Evolutionary conservation across 2,888 invertebrate genomes (phyloP).

Genomic region (Drosophila paracracens): DNA sequence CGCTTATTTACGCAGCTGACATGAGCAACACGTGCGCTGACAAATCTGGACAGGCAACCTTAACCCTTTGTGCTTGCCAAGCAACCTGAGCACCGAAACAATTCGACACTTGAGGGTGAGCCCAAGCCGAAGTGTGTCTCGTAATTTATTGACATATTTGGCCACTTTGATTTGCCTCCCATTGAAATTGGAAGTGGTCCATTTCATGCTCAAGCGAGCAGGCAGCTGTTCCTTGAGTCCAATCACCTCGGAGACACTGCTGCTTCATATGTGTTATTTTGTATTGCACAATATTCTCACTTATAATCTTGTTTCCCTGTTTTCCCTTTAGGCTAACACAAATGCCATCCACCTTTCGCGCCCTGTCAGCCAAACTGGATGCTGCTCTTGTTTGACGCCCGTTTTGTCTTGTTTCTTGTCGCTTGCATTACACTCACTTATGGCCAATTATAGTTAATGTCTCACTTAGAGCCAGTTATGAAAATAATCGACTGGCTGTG

Average conservation of each 20-base stretch:
- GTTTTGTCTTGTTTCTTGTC: conserved; percentile 39
- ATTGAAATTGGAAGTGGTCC: conserved; percentile 22
- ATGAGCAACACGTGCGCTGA: conserved; percentile 75
- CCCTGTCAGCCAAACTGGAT: conserved; percentile 38
- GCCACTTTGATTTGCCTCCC: conserved; percentile 56
- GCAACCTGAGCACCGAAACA: conserved; percentile 24
- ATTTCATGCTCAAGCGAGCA: conserved; percentile 60
- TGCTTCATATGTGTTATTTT: conserved; percentile 35
- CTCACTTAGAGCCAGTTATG: conserved; percentile 79
- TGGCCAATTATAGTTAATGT: conserved; percentile 74
- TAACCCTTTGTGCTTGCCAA: conserved; percentile 53
- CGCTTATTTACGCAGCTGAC: conserved; percentile 76
- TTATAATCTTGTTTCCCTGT: conserved; percentile 5
- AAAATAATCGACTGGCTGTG: conserved; percentile 70
- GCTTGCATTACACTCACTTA: conserved; percentile 69
- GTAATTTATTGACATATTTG: conserved; percentile 74
- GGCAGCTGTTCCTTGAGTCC: conserved; percentile 49
- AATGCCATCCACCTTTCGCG: conserved; percentile 46
- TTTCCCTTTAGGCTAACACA: conserved; percentile 47
- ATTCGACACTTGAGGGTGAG: conserved; percentile 65
- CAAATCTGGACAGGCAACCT: conserved; percentile 50
- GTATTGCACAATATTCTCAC: conserved; percentile 14
- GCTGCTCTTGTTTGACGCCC: conserved; percentile 33
- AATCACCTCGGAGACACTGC: conserved; percentile 41
- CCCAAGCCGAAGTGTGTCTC: conserved; percentile 20